Conservation (phyloP, 2,113 vertebrate genomes). For the Chinchilla lanigera region DNA sequence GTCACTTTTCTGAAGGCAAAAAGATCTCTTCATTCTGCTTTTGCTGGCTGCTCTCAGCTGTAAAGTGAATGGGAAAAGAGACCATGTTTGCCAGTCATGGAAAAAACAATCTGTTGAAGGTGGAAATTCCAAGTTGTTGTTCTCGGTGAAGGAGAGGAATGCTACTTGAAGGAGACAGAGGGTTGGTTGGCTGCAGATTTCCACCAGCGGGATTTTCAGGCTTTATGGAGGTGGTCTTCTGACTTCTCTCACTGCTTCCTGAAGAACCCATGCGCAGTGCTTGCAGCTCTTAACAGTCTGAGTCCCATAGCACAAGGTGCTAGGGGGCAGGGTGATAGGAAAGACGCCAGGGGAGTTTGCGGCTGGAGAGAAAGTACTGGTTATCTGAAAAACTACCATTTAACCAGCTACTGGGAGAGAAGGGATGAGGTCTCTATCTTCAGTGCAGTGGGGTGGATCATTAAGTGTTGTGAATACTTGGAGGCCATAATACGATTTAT, state of each 20-base stretch:
- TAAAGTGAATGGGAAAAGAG: constrained; percentile 53
- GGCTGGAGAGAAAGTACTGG: neutral
- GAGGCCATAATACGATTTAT: neutral
- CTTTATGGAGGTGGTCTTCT: neutral
- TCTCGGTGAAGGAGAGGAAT: neutral
- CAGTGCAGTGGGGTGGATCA: neutral
- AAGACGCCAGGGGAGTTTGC: neutral
- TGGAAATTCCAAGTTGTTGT: constrained; percentile 48
- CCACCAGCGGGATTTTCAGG: neutral
- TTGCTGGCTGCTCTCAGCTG: constrained; percentile 21
- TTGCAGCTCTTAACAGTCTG: neutral
- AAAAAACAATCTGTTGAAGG: neutral
- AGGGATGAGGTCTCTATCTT: neutral
- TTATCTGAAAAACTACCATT: neutral
- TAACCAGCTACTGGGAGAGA: neutral
- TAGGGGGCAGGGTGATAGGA: neutral
- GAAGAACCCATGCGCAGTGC: neutral
- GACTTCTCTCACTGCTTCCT: constrained; percentile 8
- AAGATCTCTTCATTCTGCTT: constrained; percentile 48
- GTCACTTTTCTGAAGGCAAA: constrained; percentile 65
- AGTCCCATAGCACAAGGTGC: neutral
- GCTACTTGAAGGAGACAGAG: neutral
- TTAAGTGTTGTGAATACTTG: constrained; percentile 23
- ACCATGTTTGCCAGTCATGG: neutral
- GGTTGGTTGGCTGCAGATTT: neutral